Evolutionary conservation across 2,888 invertebrate genomes (phyloP).

Genomic region (Macropis europaea): DNA sequence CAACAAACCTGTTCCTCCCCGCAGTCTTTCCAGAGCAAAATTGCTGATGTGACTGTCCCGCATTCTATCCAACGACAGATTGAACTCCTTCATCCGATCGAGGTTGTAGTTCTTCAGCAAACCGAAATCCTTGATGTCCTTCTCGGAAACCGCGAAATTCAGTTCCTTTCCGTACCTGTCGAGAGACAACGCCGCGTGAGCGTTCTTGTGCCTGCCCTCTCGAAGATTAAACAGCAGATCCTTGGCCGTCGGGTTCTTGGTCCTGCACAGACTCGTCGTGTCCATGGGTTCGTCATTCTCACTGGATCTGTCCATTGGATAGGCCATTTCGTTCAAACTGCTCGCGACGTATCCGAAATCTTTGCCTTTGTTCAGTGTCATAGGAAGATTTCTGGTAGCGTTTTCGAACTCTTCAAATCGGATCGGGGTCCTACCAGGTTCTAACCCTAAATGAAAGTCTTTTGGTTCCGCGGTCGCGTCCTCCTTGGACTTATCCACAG

Average conservation of each 20-base stretch:
- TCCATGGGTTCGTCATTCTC: slow-evolving; percentile 61
- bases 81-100: slow-evolving; percentile 72
- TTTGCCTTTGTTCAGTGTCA: slow-evolving; percentile 64
- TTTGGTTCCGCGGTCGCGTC: slow-evolving; percentile 49
- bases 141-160: slow-evolving; percentile 63
- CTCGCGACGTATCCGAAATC: slow-evolving; percentile 58
- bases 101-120: slow-evolving; percentile 69
- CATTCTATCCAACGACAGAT: slow-evolving; percentile 66
- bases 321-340: slow-evolving; percentile 52
- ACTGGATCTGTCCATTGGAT: slow-evolving; percentile 57
- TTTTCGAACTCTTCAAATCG: slow-evolving; percentile 64
- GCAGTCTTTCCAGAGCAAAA: slow-evolving; percentile 66
- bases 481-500: slow-evolving; percentile 61
- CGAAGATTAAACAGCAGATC: slow-evolving; percentile 67
- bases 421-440: slow-evolving; percentile 31
- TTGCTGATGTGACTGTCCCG: slow-evolving; percentile 64
- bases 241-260: slow-evolving; percentile 63
- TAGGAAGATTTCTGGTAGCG: slow-evolving; percentile 54
- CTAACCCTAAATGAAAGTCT: slow-evolving; percentile 57
- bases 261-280: slow-evolving; percentile 59
- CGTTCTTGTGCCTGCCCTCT: slow-evolving; percentile 58
- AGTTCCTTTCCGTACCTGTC: slow-evolving; percentile 67
- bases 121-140: slow-evolving; percentile 69
- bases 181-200: slow-evolving; percentile 42
- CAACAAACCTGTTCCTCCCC: slow-evolving; percentile 60